These are phyloP conservation scores for Syritta pipiens DNA, from an alignment of 2,888 invertebrate species.

Conservation along the genomic window DNA sequence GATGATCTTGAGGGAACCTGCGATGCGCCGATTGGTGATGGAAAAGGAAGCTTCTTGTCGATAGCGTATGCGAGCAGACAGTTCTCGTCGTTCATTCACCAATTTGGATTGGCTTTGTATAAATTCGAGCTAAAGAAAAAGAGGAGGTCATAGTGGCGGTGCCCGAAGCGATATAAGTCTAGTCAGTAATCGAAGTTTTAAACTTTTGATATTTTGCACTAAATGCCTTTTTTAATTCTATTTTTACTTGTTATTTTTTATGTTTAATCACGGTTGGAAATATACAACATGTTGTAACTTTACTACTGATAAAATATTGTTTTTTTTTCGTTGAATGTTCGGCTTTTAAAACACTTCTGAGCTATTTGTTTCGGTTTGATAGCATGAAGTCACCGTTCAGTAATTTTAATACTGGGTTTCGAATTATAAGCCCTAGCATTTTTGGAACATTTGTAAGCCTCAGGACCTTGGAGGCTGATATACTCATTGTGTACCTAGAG, in stretches of 20 bases:
- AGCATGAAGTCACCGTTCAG: too few species aligned
- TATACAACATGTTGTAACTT: slow-evolving; percentile 32
- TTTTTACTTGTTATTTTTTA: slow-evolving; percentile 10
- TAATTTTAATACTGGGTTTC: too few species aligned
- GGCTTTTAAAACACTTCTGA: too few species aligned
- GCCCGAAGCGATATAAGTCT: not conserved
- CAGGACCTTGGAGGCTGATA: too few species aligned
- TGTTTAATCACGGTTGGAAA: slow-evolving; percentile 24
- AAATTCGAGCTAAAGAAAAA: slow-evolving; percentile 76
- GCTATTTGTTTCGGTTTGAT: too few species aligned
- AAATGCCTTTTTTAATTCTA: slow-evolving; percentile 25
- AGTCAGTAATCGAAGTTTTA: not conserved
- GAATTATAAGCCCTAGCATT: too few species aligned
- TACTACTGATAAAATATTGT: too few species aligned
- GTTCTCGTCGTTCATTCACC: slow-evolving; percentile 79
- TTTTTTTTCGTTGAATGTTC: too few species aligned
- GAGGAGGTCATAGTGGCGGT: not conserved
- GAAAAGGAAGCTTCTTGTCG: slow-evolving; percentile 67
- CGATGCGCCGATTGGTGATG: slow-evolving; percentile 69
- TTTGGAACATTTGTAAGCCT: too few species aligned
- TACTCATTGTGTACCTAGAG: too few species aligned
- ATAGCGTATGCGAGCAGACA: slow-evolving; percentile 74
- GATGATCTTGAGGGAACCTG: slow-evolving; percentile 76
- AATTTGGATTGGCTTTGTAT: slow-evolving; percentile 81
- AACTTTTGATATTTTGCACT: slow-evolving; percentile 29